These are phyloP conservation scores for Scolopax bukidnonensis DNA, from an alignment of 2,797 vertebrate genomes.

Conservation along the genomic window DNA sequence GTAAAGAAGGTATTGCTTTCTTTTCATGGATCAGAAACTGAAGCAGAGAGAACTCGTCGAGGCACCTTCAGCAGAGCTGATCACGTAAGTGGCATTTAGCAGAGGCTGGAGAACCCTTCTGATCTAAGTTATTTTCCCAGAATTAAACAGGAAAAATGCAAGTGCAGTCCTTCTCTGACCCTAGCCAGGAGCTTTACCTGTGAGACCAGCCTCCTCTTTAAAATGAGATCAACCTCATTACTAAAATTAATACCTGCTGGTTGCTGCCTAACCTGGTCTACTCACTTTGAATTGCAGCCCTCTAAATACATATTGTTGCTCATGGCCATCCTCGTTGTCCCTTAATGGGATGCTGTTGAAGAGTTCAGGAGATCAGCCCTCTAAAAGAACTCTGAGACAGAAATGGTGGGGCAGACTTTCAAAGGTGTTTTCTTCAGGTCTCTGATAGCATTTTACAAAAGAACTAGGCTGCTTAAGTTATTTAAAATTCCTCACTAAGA, in stretches of 20 bases:
- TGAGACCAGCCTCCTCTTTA: conserved; percentile 7
- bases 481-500: not conserved
- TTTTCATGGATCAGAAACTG: not conserved
- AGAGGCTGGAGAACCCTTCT: not conserved
- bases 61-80: not conserved
- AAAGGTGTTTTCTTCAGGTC: not conserved
- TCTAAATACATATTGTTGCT: not conserved
- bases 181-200: not conserved
- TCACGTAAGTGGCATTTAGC: not conserved
- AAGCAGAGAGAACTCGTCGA: not conserved
- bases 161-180: not conserved
- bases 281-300: not conserved
- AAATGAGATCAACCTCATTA: conserved; percentile 34
- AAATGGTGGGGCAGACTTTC: not conserved
- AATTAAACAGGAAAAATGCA: not conserved
- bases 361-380: not conserved
- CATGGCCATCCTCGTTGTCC: not conserved
- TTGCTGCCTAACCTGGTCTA: not conserved
- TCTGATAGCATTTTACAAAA: not conserved
- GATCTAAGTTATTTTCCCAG: not conserved
- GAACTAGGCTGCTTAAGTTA: not conserved
- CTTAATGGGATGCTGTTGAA: not conserved
- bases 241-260: conserved; percentile 27
- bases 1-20: not conserved
- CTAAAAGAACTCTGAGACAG: not conserved